Conservation (phyloP, 2,888 invertebrate genomes). For the Hemistola chrysoprasaria region DNA sequence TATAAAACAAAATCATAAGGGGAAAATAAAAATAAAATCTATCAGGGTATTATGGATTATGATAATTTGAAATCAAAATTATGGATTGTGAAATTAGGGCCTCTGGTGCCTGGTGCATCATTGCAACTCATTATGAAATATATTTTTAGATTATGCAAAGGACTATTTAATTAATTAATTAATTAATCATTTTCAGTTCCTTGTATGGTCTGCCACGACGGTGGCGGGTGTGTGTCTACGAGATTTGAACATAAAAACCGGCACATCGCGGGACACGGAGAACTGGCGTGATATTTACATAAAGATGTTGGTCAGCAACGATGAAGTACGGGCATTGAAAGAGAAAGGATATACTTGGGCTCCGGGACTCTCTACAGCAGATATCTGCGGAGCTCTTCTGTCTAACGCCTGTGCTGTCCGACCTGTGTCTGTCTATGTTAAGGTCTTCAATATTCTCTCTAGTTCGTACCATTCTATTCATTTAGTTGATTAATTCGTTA, state of each 20-base stretch:
- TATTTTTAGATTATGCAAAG: no score
- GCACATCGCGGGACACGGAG: slow-evolving; percentile 1
- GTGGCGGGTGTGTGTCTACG: slow-evolving; percentile 3
- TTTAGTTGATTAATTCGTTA: no score
- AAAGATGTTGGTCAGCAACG: neutral
- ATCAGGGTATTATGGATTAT: neutral
- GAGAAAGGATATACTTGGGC: slow-evolving; percentile 65
- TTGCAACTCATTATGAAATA: no score
- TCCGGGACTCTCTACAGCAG: slow-evolving; percentile 86
- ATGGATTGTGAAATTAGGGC: slow-evolving; percentile 71
- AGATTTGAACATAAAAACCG: slow-evolving; percentile 3
- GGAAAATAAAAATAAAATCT: no score
- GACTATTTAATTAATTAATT: no score
- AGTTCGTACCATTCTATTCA: no score
- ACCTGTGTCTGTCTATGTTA: slow-evolving; percentile 3
- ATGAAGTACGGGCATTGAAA: slow-evolving; percentile 1
- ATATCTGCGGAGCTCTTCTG: slow-evolving; percentile 67
- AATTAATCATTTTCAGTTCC: no score
- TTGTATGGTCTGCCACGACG: slow-evolving; percentile 2
- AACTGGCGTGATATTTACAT: slow-evolving; percentile 1
- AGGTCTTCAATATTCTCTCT: neutral
- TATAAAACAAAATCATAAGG: no score
- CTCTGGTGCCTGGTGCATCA: slow-evolving; percentile 48
- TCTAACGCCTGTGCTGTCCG: slow-evolving; percentile 3
- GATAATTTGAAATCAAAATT: slow-evolving; percentile 80